Evolutionary conservation across 1,140 invertebrate genomes (phyloP), one percentile per base, ranked within the genome.

Genomic region (Zaprionus camerounensis): DNA sequence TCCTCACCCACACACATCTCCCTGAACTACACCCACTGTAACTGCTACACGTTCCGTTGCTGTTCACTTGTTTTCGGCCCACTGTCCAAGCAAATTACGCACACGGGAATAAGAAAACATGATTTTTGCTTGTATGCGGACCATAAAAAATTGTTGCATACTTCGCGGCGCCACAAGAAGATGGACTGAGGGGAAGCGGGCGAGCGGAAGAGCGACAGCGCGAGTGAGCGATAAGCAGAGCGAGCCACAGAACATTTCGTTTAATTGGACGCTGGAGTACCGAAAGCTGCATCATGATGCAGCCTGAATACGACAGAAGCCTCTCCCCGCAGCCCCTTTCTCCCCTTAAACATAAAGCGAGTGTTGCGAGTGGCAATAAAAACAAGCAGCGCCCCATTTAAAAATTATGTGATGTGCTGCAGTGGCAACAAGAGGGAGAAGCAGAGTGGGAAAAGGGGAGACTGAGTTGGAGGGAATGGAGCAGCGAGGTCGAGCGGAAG

Each of bases 21-120:
- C 53, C 12, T n/a, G 36, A 20, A 22, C 51, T 55, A 44, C 49
- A 62, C 59, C 63, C 61, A 71, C 59, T 61, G 59, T 62, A 64
- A 28, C 38, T 20, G 22, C 26, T 26, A 46, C 15, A 65, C 28
- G 38, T 28, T 66, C 49, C 56, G 36, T 31, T 17, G 51, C 51
- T 77, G 74, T 84, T 88, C 81, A 88, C 85, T 84, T 62, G 64
- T 68, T 38, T 24, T 55, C 36, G 36, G 49, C 59, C 46, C 66
- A 44, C 59, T 71, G 67, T 71, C 72, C 68, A 70, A 71, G 51
- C 78, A 88, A 88, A 88, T 88, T 90, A 88, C 84, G 85, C 84
- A 90, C 84, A 84, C 84, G 84, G 84, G 84, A 88, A 88, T 88
- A 88, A 88, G 84, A 83, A 88, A 88, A 88, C 84, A 88, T 88